These are phyloP conservation scores for Diachasmimorpha longicaudata DNA, from an alignment of 1,140 invertebrate genomes.

Conservation along the genomic window DNA sequence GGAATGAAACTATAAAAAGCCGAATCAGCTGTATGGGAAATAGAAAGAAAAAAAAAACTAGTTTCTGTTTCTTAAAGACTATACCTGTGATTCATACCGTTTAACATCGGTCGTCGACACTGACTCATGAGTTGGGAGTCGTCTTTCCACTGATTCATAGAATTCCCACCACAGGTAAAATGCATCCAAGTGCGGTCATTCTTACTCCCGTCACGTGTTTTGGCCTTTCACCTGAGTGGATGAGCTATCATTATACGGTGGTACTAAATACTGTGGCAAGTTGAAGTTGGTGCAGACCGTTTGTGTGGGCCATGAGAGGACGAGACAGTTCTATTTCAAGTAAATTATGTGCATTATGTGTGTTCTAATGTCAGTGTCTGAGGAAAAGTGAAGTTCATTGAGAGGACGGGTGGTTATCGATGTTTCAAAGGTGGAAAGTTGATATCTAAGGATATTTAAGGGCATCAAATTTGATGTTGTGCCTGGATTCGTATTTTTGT, in stretches of 20 bases:
- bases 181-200: conserved; percentile 7
- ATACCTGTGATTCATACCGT: conserved; percentile 10
- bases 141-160: conserved; percentile 19
- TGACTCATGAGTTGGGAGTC: conserved; percentile 15
- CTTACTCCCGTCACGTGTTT: conserved; percentile 11
- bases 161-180: conserved; percentile 4
- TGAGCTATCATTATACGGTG: neutral
- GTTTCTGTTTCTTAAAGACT: neutral
- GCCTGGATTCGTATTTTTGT: too few species aligned
- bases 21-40: too few species aligned
- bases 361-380: neutral
- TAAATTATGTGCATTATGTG: neutral
- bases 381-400: neutral
- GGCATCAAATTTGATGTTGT: too few species aligned
- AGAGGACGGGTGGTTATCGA: neutral
- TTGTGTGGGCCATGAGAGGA: neutral
- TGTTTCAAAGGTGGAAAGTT: neutral
- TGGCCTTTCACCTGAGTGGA: conserved; percentile 7
- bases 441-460: too few species aligned
- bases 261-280: neutral
- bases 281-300: neutral
- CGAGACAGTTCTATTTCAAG: neutral
- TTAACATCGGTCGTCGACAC: conserved; percentile 7
- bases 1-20: too few species aligned
- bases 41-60: neutral